Base-by-base conservation (phyloP, 2,113 vertebrate species). In the Lonchura striata region DNA sequence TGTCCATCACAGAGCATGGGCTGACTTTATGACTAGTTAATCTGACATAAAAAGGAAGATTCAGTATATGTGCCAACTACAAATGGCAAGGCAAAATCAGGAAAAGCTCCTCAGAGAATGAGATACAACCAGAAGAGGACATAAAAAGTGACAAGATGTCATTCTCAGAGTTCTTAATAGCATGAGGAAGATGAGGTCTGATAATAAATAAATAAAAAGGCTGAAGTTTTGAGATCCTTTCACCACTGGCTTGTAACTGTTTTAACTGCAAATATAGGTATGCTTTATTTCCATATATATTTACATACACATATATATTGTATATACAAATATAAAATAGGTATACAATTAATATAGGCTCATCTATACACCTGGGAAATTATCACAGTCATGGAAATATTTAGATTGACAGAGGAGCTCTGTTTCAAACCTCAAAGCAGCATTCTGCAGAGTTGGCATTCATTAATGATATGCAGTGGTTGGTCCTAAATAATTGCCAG, bases 311-410 rank as follows among this genome's bases (percentile, higher is more conserved):
- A 47, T 28, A 70, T 49, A 31, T 1, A 35, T 31, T 31, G 5
- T 25, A 19, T 14, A 12, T 46, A 22, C 5, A 66, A 28, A 21
- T 9, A 59, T n/a, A 23, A 35, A 41, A 31, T 15, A 42, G 6
- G 0, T 17, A 33, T 56, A 3, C 0, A 35, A 28, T 59, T 64
- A 11, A 11, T 35, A 8, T 5, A 54, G 1, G 24, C n/a, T 19
- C 41, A 19, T 8, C 7, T 50, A 21, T 8, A 52, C 3, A 77
- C 24, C 14, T 56, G 41, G 21, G 66, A 53, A 74, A 39, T 47
- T 46, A n/a, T 37, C 9, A 22, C 3, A 2, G 7, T 50, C 44
- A n/a, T 53, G 25, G 31, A 63, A 75, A 6, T 10, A 25, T 64
- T 59, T 37, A 57, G 30, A 75, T 1, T 50, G 47, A 59, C 3